phyloP scores from a whole-genome alignment of 64 coral and sea anemone species.

The Acropora tenuis region DNA sequence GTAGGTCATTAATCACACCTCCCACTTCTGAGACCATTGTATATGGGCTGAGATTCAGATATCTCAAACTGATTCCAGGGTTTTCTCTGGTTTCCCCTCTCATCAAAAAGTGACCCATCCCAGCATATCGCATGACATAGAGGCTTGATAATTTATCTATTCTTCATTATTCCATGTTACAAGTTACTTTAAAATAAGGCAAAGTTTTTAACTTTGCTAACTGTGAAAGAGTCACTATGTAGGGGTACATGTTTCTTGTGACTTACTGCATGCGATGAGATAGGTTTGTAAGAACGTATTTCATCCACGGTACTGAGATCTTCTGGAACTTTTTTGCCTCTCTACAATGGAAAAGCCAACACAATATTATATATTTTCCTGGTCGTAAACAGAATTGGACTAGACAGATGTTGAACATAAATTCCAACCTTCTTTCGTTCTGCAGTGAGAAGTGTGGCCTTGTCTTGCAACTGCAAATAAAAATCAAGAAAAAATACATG shows the following conservation, averaged over 20 bases:
- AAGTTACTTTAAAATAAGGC: background rate
- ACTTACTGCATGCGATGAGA: constrained; percentile 94
- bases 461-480: constrained; percentile 92
- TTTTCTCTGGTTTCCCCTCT: too few species aligned
- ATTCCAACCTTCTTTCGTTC: constrained; percentile 96
- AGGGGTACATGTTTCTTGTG: background rate
- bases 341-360: constrained; percentile 57
- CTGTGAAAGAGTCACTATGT: background rate
- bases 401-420: background rate
- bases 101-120: too few species aligned
- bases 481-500: constrained; percentile 7
- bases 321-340: constrained; percentile 99
- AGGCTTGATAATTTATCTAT: too few species aligned
- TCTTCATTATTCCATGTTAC: too few species aligned
- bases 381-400: too few species aligned
- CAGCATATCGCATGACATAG: too few species aligned
- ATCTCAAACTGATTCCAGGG: too few species aligned
- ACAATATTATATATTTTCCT: background rate
- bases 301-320: constrained; percentile 89
- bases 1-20: too few species aligned
- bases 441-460: constrained; percentile 95
- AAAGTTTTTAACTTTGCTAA: background rate
- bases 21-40: too few species aligned
- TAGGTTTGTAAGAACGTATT: constrained; percentile 85
- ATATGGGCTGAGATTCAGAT: background rate